Base-by-base conservation (phyloP, 2,888 invertebrate species). In the Oligia latruncula region DNA sequence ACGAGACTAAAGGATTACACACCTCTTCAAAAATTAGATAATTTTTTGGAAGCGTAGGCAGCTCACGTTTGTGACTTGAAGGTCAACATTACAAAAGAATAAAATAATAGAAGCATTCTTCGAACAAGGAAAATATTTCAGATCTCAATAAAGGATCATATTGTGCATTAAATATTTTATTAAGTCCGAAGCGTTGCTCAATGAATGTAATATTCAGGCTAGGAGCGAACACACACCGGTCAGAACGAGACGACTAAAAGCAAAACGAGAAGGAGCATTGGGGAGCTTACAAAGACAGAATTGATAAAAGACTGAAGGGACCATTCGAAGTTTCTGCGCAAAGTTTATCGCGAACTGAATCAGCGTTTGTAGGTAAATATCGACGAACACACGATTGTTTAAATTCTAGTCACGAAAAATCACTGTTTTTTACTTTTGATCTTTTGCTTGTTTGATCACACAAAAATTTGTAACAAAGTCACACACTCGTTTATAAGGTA, bases 191-290 rank as follows among this genome's bases (percentile, higher is more conserved):
- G 89, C 86, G 87, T 90, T 90, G 87, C 90, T 92, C 90, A 92
- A 91, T 93, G 86, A 92, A 93, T 93, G 88, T 91, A 92, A 90
- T 92, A 92, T 93, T 93, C 90, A 92, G 89, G 87, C 80, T 88
- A 90, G 87, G 86, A 90, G 85, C 83, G 83, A 80, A 85, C 85
- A 84, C 85, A 78, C 77, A 85, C 86, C 75, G 82, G 87, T 86
- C 81, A 90, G 90, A 90, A 90, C 77, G 91, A 92, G 88, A 91
- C 89, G 78, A 83, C 87, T 87, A 87, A 85, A 83, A 88, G 82
- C 82, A 84, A 91, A 91, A 89, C 86, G 89, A 89, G 87, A 88
- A 88, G 89, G 87, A 90, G 85, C 85, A 89, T 88, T 87, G 88
- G 80, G 74, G 81, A 91, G 91, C 90, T 91, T 91, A 91, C 90